phyloP scores from a whole-genome alignment of 2,888 invertebrate genomes.

The Strigamia crassipes region DNA sequence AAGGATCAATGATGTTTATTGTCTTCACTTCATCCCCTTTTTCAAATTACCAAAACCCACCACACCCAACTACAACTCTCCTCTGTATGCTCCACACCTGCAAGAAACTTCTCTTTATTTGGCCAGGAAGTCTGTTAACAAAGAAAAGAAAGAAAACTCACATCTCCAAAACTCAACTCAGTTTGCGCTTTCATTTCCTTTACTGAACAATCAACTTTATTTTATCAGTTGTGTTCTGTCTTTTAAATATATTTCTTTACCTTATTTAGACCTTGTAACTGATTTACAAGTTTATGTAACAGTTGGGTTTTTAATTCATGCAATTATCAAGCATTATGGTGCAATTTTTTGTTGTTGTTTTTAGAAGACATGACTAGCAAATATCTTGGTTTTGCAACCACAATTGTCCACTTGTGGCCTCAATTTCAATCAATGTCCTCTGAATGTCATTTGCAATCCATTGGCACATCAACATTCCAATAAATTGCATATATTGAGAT shows the following conservation, averaged over 20 bases:
- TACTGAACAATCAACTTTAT: not conserved
- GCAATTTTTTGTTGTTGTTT: not conserved
- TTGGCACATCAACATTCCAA: not conserved
- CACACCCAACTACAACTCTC: slow-evolving; percentile 4
- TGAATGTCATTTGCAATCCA: slow-evolving; percentile 1
- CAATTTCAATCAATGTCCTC: slow-evolving; percentile 10
- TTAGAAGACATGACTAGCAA: not conserved
- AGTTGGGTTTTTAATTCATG: not conserved
- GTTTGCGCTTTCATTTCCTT: not conserved
- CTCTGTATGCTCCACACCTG: not conserved
- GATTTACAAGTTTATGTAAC: not conserved
- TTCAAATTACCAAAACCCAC: not conserved
- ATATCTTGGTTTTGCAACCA: not conserved
- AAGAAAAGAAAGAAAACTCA: slow-evolving; percentile 14
- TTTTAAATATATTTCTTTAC: too few relatives aligned
- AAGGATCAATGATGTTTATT: slow-evolving; percentile 33
- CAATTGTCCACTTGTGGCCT: not conserved
- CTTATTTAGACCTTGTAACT: not conserved
- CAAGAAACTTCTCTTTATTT: slow-evolving; percentile 26
- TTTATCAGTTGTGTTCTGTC: too few relatives aligned
- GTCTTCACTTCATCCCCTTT: slow-evolving; percentile 21
- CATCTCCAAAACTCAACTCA: not conserved
- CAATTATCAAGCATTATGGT: not conserved
- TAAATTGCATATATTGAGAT: too few relatives aligned
- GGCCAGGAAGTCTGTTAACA: slow-evolving; percentile 15